Evolutionary conservation across 92 coral and sea anemone species (phyloP), one percentile per base, ranked within the genome.

Genomic region (Muricea muricata): DNA sequence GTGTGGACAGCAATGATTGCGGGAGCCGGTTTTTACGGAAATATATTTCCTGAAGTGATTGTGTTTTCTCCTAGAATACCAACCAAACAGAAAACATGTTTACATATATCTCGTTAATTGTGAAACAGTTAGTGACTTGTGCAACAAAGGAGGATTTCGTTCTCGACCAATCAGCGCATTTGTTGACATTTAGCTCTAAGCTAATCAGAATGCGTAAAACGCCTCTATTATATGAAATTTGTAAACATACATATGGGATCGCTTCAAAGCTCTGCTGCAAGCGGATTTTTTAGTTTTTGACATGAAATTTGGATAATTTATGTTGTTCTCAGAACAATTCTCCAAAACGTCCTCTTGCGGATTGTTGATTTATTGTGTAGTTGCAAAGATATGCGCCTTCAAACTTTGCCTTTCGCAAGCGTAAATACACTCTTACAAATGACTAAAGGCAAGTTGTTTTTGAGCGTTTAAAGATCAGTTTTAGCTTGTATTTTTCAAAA

Each of bases 381-480:
- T 18, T 55, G 24, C 28, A n/a, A 3, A 55, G 65, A 55, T 55
- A 55, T 55, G 24, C 4, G 4, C 4, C 24, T 55, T 18, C 65
- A 55, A 55, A 55, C 65, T 55, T 55, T 18, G 65, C 65, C 21
- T 55, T 25, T 3, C 65, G 65, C 65, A 55, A 55, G 65, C 65
- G 6, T 55, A 55, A 55, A 18, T 55, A 55, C 65, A 25, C 65
- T 55, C 65, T 25, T 18, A 5, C 5, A 18, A 25, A 5, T 37
- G 4, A 55, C 12, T 4, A 25, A 55, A 18, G 28, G 6, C 65
- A n/a, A 55, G 15, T n/a, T 18, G n/a, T 55, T 3, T 55, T 55
- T 55, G 65, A 4, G 65, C 24, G 28, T 18, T 55, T 18, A 55
- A 55, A 18, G 65, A 3, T n/a, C 15, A 37, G 42, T 37, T 37